Percentiles rank a stretch among this genome's conserved stretches.
These are phyloP conservation scores for Trididemnum miniatum DNA, from an alignment of 23 tunicate genomes.

Conservation along the genomic window DNA sequence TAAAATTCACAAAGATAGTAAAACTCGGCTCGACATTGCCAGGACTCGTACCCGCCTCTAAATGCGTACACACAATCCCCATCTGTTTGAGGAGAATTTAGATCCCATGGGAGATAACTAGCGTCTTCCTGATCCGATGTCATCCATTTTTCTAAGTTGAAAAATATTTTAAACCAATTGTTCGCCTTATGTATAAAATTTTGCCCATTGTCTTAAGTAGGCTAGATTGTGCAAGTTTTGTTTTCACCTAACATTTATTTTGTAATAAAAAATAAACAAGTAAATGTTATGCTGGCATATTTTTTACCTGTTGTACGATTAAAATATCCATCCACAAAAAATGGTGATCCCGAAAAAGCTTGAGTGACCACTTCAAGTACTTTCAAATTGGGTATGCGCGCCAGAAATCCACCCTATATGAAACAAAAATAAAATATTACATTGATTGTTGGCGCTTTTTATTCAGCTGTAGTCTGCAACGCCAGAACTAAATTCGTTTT, in stretches of 20 bases:
- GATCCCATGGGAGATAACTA: constrained; percentile 36
- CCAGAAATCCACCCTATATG: constrained; percentile 58
- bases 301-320: constrained; percentile 38
- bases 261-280: background rate
- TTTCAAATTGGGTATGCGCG: constrained; percentile 33
- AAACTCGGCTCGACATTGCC: constrained; percentile 70
- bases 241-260: background rate
- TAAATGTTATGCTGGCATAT: no score
- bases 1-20: constrained; percentile 55
- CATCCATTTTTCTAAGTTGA: constrained; percentile 42
- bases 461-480: no score
- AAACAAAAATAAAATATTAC: no score
- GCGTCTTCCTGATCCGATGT: constrained; percentile 44
- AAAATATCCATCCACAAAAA: constrained; percentile 56
- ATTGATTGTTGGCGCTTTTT: no score
- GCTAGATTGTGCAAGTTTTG: background rate
- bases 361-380: constrained; percentile 29
- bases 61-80: constrained; percentile 69
- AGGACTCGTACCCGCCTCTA: constrained; percentile 38
- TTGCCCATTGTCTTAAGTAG: no score
- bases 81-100: background rate
- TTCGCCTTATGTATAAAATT: background rate
- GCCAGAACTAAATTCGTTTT: no score
- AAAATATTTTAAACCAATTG: background rate
- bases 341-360: constrained; percentile 48